Base-by-base conservation (phyloP, 2,888 invertebrate species). In the Phyllotreta striolata region DNA sequence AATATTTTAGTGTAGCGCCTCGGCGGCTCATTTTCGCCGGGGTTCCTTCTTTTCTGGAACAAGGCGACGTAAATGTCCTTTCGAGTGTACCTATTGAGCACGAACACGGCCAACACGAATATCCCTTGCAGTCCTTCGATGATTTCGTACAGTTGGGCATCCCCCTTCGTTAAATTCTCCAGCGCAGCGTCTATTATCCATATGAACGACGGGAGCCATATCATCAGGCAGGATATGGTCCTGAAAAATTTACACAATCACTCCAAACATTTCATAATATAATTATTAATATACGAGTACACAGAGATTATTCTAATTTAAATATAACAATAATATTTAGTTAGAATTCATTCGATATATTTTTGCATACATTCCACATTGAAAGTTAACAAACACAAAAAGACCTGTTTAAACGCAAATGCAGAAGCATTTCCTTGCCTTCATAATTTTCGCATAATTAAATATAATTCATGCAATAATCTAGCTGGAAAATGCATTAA, bases 111-210 rank as follows among this genome's bases (percentile, higher is more conserved):
- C 12, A 73, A 51, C 3, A 65, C 58, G 51, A 71, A 66, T 43
- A 73, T 67, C 41, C 75, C 75, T 58, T 73, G 73, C 37, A 66
- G 67, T 39, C 73, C 73, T 64, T 74, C 74, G 46, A 76, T 69
- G 35, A 73, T 66, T 52, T 73, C 73, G 34, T 73, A 65, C 9
- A 72, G 72, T 7, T 69, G 55, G 40, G 70, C 66, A 9, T 68
- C 62, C 37, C 63, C 66, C 12, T 14, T 13, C 6, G 52, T 51
- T 46, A 62, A 60, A 14, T 55, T 49, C 44, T 62, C 62, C 38
- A 70, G 58, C 9, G 64, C 51, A 9, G 67, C 61, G 41, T 74
- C 72, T 6, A 73, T 4, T n/a, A 70, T 35, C 74, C 76, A 73
- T 46, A 76, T 67, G 9, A 62, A 44, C 24, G 71, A 62, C 6